These are phyloP conservation scores for Ophion obscuratus DNA, from an alignment of 2,888 invertebrate genomes.

Conservation along the genomic window DNA sequence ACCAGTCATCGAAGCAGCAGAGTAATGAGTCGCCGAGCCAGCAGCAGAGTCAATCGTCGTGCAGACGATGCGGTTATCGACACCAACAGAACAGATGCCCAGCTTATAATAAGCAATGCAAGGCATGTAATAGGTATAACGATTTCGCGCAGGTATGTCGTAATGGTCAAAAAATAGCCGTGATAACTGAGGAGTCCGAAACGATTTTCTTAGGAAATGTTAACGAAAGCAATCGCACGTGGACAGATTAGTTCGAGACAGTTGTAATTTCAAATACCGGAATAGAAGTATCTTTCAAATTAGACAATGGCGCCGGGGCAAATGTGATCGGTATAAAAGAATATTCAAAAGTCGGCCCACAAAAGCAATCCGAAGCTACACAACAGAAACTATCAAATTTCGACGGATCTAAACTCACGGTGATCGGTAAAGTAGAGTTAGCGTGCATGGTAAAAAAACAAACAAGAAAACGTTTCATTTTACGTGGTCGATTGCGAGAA, in stretches of 20 bases:
- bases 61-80: not conserved
- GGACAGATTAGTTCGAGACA: not conserved
- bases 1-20: slow-evolving; percentile 3
- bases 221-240: not conserved
- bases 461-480: not conserved
- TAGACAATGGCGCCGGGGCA: slow-evolving; percentile 28
- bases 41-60: slow-evolving; percentile 9
- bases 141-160: slow-evolving; percentile 13
- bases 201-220: slow-evolving; percentile 6
- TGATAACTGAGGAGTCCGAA: not conserved
- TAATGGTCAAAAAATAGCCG: not conserved
- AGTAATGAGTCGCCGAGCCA: not conserved
- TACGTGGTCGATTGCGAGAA: slow-evolving; percentile 9
- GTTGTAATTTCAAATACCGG: slow-evolving; percentile 13
- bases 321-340: slow-evolving; percentile 38
- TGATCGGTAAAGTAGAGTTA: slow-evolving; percentile 24
- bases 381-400: slow-evolving; percentile 21
- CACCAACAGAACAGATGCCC: slow-evolving; percentile 2
- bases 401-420: slow-evolving; percentile 20
- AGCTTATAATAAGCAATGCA: slow-evolving; percentile 7
- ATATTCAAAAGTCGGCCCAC: not conserved
- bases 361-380: not conserved
- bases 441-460: not conserved
- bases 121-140: not conserved
- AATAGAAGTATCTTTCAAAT: slow-evolving; percentile 28